Evolutionary conservation across 2,797 vertebrate species (phyloP).

Genomic region (Capromys pilorides): DNA sequence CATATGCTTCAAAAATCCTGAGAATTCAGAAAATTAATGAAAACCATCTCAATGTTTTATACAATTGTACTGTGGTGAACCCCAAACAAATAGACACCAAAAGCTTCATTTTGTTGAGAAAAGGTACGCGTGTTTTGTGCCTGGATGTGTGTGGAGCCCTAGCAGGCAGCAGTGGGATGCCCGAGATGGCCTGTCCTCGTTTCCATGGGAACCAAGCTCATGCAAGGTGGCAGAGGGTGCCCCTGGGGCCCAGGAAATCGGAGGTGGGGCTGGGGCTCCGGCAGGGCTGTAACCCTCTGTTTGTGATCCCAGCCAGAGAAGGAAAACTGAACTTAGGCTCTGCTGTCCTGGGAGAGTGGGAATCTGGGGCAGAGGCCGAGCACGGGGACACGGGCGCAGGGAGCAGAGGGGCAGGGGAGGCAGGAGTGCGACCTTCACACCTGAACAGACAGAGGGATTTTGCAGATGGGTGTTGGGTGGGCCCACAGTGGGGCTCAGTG

Average conservation of each 20-base stretch:
- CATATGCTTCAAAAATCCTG: conserved; percentile 76
- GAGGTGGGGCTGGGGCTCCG: not conserved
- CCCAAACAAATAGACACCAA: conserved; percentile 41
- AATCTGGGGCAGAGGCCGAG: not conserved
- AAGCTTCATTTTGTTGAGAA: conserved; percentile 81
- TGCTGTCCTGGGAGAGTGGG: not conserved
- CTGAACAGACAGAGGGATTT: not conserved
- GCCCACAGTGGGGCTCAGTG: not conserved
- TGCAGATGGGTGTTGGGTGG: not conserved
- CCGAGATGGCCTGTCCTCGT: not conserved
- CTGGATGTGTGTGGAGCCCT: not conserved
- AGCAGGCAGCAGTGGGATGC: not conserved
- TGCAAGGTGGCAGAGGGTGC: not conserved
- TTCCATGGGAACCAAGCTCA: not conserved
- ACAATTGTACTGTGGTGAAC: conserved; percentile 80
- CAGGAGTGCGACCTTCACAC: rapidly evolving
- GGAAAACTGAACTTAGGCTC: not conserved
- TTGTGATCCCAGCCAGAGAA: not conserved
- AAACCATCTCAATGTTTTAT: conserved; percentile 78
- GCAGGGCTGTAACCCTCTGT: not conserved
- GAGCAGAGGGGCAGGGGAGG: not conserved
- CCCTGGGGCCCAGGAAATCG: not conserved
- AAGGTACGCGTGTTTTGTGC: conserved; percentile 61
- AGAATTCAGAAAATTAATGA: conserved; percentile 81
- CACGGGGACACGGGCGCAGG: not conserved